Evolutionary conservation across 2,113 vertebrate genomes (phyloP), one percentile per base, ranked within the genome.

Genomic region (Bothrops jararaca): DNA sequence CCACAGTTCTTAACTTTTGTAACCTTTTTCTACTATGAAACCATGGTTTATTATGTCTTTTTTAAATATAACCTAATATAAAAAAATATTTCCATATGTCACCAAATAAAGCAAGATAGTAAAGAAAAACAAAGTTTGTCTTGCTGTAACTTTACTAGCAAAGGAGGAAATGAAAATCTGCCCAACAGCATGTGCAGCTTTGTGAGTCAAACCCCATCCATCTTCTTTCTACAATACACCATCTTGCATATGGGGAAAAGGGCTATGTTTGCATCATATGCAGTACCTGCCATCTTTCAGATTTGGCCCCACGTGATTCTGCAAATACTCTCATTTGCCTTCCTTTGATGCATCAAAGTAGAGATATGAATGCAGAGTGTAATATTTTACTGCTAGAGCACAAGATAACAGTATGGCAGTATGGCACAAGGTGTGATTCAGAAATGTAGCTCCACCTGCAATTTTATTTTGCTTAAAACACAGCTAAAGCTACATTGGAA

Each of bases 381-480:
- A 34, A 48, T 88, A 18, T 85, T 12, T 74, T 85, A 54, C 64
- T 42, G 22, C 57, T 92, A 52, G n/a, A 92, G 48, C 90, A 12
- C 87, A 18, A 9, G 92, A 4, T 12, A 60, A 24, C 18, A 64
- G 2, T 54, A 0, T 92, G 92, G 80, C 34, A 34, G 24, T 64
- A 20, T 8, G 29, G 45, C 57, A 64, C 20, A 50, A 48, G 23
- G 26, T 64, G 48, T 42, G 85, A 22, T 92, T 85, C 80, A 29
- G 85, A 87, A 34, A 10, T 88, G 58, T 20, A 69, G 34, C 64
- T 85, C 15, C 69, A 34, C 20, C 34, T 56, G 60, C 8, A 0
- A 0, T 89, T 95, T 92, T 85, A n/a, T 52, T 91, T 88, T 85
- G 22, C 12, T 90, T 95, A 93, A 91, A 92, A 80, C n/a, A 53